A percentile compares a stretch with the other conserved stretches of the same genome.
Evolutionary conservation across 2,113 vertebrate genomes (phyloP).

Genomic region (Eurypyga helias): DNA sequence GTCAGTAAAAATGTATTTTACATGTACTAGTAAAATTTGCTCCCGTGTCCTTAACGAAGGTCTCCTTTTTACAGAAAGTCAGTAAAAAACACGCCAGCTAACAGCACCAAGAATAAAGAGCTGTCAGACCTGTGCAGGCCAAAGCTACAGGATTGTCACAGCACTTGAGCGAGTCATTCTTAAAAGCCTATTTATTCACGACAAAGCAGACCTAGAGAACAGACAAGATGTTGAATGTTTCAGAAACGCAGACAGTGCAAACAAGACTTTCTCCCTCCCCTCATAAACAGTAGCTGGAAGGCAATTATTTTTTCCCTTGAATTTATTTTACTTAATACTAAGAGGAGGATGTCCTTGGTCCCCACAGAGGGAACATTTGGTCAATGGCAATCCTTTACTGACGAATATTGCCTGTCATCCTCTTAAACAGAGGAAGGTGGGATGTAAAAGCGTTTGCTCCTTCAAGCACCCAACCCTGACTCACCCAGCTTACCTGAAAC

Average conservation of each 20-base stretch:
- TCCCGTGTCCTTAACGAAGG: neutral
- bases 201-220: neutral
- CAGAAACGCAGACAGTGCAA: neutral
- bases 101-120: neutral
- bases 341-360: neutral
- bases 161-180: neutral
- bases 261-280: neutral
- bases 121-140: neutral
- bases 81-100: neutral
- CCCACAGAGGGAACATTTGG: neutral
- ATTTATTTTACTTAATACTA: neutral
- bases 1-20: neutral
- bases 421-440: neutral
- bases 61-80: neutral
- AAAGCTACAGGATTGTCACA: neutral
- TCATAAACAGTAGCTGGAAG: neutral
- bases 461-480: neutral
- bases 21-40: neutral
- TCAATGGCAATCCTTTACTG: fast-evolving
- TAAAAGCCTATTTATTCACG: neutral
- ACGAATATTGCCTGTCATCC: fast-evolving
- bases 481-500: neutral
- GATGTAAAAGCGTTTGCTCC: neutral
- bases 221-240: neutral
- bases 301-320: neutral